These are phyloP conservation scores for Laspeyria flexula DNA, from an alignment of 2,888 invertebrate genomes.

Conservation along the genomic window DNA sequence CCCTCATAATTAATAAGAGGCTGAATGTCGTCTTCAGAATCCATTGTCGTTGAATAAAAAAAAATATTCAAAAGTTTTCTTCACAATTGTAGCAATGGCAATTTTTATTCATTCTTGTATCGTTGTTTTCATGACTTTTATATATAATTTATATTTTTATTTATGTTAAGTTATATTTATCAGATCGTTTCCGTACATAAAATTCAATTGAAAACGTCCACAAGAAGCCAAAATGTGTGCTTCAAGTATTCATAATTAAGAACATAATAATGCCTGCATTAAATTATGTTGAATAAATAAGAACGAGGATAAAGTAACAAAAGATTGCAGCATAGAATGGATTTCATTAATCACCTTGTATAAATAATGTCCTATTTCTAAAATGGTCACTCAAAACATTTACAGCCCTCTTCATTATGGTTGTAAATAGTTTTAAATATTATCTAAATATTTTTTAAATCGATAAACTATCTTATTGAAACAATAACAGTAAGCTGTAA, in stretches of 20 bases:
- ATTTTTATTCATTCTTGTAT: neutral
- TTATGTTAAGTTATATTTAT: too few species aligned
- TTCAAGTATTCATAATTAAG: too few species aligned
- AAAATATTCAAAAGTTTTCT: neutral
- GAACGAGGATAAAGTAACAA: too few species aligned
- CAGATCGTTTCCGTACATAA: too few species aligned
- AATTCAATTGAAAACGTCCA: too few species aligned
- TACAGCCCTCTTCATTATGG: neutral
- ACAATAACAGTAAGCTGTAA: too few species aligned
- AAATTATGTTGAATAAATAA: too few species aligned
- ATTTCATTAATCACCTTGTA: neutral
- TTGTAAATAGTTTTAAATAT: neutral
- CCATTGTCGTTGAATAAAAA: slow-evolving; percentile 51
- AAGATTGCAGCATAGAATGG: neutral
- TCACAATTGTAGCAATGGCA: neutral
- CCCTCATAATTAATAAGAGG: slow-evolving; percentile 70
- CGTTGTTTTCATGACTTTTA: too few species aligned
- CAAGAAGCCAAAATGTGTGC: too few species aligned
- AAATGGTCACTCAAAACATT: neutral
- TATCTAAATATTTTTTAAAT: neutral
- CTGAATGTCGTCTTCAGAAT: slow-evolving; percentile 71
- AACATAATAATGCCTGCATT: too few species aligned
- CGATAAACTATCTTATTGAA: too few species aligned
- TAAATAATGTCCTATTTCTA: neutral
- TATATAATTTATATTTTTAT: too few species aligned